Conservation (phyloP, 2,113 vertebrate species). For the Seriola quinqueradiata region DNA sequence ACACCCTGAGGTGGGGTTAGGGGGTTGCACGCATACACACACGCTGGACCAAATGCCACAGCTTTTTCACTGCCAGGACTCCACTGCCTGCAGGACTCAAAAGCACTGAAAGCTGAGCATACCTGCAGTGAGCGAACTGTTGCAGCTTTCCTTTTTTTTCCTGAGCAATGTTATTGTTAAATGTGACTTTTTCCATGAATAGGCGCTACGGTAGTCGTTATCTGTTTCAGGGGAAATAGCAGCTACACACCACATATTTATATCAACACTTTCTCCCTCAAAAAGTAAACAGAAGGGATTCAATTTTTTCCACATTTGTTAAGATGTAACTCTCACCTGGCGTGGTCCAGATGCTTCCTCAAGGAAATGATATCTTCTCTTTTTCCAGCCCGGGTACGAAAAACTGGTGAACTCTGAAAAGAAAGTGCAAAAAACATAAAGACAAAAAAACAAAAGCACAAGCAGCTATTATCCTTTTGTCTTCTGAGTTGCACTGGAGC, state of each 20-base stretch:
- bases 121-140: slow-evolving; percentile 36
- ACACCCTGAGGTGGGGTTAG: slow-evolving; percentile 68
- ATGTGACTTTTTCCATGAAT: not conserved
- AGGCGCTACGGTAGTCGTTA: not conserved
- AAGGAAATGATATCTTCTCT: slow-evolving; percentile 71
- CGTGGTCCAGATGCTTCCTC: slow-evolving; percentile 72
- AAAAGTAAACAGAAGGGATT: slow-evolving; percentile 4
- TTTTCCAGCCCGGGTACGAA: slow-evolving; percentile 42
- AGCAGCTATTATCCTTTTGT: slow-evolving; percentile 16
- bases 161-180: not conserved
- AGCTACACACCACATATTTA: not conserved
- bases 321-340: slow-evolving; percentile 78
- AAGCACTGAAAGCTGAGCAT: slow-evolving; percentile 20
- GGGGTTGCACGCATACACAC: slow-evolving; percentile 21
- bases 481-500: slow-evolving; percentile 8
- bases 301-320: slow-evolving; percentile 4
- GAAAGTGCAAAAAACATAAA: not conserved
- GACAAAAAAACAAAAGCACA: slow-evolving; percentile 29
- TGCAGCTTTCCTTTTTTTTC: not conserved
- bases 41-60: slow-evolving; percentile 57
- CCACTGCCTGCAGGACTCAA: slow-evolving; percentile 44
- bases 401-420: slow-evolving; percentile 60
- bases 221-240: not conserved
- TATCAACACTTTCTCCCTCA: not conserved
- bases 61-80: slow-evolving; percentile 46